Percentiles rank a stretch among this genome's conserved stretches.
phyloP scores from a whole-genome alignment of 1,140 invertebrate genomes.

The Pseudomyrmex dendroicus region DNA sequence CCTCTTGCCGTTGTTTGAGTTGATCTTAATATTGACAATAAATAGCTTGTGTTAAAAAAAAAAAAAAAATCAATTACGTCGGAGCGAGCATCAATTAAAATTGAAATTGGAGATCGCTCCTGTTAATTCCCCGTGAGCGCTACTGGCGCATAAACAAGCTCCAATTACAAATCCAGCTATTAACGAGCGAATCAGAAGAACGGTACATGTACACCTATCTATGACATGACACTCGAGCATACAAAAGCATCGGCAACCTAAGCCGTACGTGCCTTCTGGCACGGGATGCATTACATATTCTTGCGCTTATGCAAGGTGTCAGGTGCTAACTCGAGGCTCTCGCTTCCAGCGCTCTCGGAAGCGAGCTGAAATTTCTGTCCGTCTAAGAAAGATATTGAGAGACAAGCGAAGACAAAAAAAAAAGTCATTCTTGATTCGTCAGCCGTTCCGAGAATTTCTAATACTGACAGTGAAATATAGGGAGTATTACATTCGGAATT shows the following conservation, averaged over 20 bases:
- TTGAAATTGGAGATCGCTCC: not conserved
- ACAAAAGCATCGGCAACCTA: slow-evolving; percentile 27
- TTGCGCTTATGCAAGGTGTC: slow-evolving; percentile 21
- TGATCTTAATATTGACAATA: too few species aligned
- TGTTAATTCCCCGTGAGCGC: not conserved
- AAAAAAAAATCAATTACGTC: too few species aligned
- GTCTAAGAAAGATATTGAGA: not conserved
- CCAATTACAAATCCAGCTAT: slow-evolving; percentile 46
- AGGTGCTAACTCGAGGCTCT: slow-evolving; percentile 21
- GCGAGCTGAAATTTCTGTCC: not conserved
- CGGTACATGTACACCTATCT: not conserved
- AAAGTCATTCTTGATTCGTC: not conserved
- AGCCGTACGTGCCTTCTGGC: not conserved
- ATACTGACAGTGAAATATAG: not conserved
- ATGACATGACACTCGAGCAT: not conserved
- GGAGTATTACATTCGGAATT: not conserved
- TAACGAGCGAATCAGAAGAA: slow-evolving; percentile 27
- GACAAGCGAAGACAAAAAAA: not conserved
- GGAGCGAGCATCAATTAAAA: not conserved
- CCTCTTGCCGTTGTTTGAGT: too few species aligned
- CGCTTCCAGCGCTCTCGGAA: slow-evolving; percentile 4
- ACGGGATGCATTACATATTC: slow-evolving; percentile 2
- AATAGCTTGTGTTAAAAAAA: too few species aligned
- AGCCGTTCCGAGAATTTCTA: slow-evolving; percentile 6
- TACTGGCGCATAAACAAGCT: not conserved